A percentile compares a stretch with the other conserved stretches of the same genome.
Conservation (phyloP, 2,113 vertebrate species). For the Catagonus wagneri region DNA sequence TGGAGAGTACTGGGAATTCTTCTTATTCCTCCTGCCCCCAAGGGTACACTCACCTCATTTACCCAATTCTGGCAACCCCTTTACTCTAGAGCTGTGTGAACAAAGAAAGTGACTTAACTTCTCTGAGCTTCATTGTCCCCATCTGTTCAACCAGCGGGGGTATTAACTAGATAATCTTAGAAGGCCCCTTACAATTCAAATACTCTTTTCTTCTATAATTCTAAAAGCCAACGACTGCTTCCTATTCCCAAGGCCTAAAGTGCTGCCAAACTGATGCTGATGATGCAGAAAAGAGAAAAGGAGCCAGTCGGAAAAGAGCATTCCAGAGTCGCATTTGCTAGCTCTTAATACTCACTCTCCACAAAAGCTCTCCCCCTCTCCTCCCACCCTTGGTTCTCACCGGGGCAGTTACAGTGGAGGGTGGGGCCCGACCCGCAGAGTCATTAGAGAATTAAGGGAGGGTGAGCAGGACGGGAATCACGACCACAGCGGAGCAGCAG, state of each 20-base stretch:
- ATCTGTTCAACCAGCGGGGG: slow-evolving; percentile 26
- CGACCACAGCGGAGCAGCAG: slow-evolving; percentile 28
- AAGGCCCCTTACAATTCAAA: slow-evolving; percentile 31
- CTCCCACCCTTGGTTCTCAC: neutral
- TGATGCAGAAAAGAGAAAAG: slow-evolving; percentile 43
- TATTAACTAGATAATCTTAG: slow-evolving; percentile 11
- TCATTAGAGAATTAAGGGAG: slow-evolving; percentile 4
- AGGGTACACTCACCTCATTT: neutral
- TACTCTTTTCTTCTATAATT: slow-evolving; percentile 32
- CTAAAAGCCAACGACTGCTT: slow-evolving; percentile 53
- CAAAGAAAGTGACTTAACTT: neutral
- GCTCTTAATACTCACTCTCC: slow-evolving; percentile 49
- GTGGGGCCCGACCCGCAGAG: neutral
- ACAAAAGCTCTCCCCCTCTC: slow-evolving; percentile 9
- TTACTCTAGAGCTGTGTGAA: neutral
- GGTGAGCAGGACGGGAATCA: slow-evolving; percentile 41
- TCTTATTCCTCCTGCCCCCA: neutral
- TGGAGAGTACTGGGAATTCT: neutral
- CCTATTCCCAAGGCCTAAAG: slow-evolving; percentile 42
- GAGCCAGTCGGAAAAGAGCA: slow-evolving; percentile 58
- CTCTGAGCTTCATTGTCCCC: neutral
- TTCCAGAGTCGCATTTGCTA: slow-evolving; percentile 54
- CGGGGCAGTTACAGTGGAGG: neutral
- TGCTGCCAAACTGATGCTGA: slow-evolving; percentile 63
- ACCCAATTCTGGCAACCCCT: neutral